Base-by-base conservation (phyloP, 2,888 invertebrate species). In the Marronus borbonicus region DNA sequence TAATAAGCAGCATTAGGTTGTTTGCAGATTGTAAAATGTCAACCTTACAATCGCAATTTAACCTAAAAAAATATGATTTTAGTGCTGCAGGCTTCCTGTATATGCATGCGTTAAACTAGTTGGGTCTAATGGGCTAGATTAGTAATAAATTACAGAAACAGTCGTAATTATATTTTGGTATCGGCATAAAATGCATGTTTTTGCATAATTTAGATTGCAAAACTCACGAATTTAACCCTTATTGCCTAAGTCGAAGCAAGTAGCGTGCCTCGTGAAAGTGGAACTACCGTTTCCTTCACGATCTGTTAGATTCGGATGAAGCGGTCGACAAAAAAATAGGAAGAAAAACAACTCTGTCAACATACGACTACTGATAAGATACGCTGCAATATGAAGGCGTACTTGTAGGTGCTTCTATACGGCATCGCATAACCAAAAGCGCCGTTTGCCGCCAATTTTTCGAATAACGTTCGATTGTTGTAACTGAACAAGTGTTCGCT, bases 401-500 rank as follows among this genome's bases (percentile, higher is more conserved):
- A 58, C 66, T 75, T 50, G 62, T 62, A 62, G 68, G 66, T 68
- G 58, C 24, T 75, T 55, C 36, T 39, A 44, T 76, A 55, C 24
- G 55, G 55, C 39, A 76, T 76, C 44, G 10, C 58, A 68, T 76
- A 76, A 76, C 76, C 76, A 36, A 55, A 49, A 68, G 24, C 39
- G 49, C 0, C 58, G 65, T 75, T 76, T 78, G 76, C 78, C 78
- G 78, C 78, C 78, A 78, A 76, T 64, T 78, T 78, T 58, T 62
- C 66, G 52, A 64, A 70, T 17, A 76, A 58, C 55, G 24, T 76
- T 76, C 76, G 76, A 76, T 66, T 76, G 68, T 76, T 76, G 55
- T 60, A 65, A 77, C 60, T 68, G 76, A 78, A 78, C 78, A 78
- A 78, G 78, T 75, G 78, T 78, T 69, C 76, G 68, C 36, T 70